Evolutionary conservation across 2,113 vertebrate species (phyloP).

Genomic region (Stegostoma tigrinum): DNA sequence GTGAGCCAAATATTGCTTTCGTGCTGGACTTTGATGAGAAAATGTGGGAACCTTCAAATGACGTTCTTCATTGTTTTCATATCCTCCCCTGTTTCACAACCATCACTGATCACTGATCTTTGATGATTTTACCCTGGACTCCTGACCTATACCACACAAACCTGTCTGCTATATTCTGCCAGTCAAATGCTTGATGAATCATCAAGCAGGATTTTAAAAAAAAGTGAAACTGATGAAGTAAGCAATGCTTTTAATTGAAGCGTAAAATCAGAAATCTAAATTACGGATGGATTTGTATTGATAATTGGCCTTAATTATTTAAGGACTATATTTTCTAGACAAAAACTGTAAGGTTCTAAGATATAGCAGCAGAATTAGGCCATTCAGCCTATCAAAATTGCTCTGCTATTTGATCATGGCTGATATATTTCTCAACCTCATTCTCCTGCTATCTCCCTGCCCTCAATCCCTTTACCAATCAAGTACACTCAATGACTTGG

Average conservation of each 20-base stretch:
- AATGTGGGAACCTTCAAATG: conserved; percentile 3
- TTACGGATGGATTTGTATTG: neutral
- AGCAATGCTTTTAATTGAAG: neutral
- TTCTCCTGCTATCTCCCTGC: no score
- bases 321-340: neutral
- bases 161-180: neutral
- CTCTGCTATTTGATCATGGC: no score
- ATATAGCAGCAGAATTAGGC: no score
- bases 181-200: neutral
- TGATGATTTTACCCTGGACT: neutral
- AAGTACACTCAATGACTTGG: no score
- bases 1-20: conserved; percentile 11
- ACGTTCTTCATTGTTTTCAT: conserved; percentile 26
- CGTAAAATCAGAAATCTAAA: neutral
- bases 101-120: neutral
- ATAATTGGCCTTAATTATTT: neutral
- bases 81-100: conserved; percentile 10
- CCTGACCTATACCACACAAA: neutral
- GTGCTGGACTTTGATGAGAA: neutral
- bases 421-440: no score
- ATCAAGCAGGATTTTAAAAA: conserved; percentile 1
- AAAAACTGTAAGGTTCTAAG: no score
- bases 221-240: neutral
- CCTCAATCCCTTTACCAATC: no score
- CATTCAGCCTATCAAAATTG: no score